Evolutionary conservation across 2,797 vertebrate genomes (phyloP), one percentile per base, ranked within the genome.

Genomic region (Pangasius krempfi): DNA sequence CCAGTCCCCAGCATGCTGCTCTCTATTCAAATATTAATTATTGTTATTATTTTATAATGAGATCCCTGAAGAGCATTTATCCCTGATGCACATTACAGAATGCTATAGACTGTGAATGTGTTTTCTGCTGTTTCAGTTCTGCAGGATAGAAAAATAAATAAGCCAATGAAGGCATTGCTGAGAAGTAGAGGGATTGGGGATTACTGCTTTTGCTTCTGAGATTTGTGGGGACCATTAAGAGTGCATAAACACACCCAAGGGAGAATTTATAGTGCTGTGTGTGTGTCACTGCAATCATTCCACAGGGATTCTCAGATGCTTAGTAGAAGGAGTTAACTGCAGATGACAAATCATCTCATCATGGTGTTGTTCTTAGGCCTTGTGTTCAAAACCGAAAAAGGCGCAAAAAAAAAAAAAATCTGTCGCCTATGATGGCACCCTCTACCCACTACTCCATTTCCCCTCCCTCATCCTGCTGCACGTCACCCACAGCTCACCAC

Each of bases 1-100:
- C 93, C 94, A 93, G 93, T 83, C 95, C 95, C 94, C 90, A 90
- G 94, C 62, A 95, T 91, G 90, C 92, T 89, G 92, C 91, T 91
- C 92, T 90, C 40, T 94, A 91, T 94, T 96, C 92, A 96, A 97
- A 96, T 96, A 97, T 97, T 96, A 95, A 97, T 97, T 95, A 93
- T 96, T 95, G 95, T 96, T 96, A 96, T 95, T 90, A 94, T 95
- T 95, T 96, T 94, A 95, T 96, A 96, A 96, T 95, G 95, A 96
- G 95, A 94, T 94, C 95, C 95, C 95, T 91, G 93, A 96, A 95
- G 95, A 95, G 94, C 95, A 58, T 96, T 96, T 96, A 96, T 93
- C 95, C 93, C 92, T 78, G 27, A 94, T 94, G 94, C 94, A 95
- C 91, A 93, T 93, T 93, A 92, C 92, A 93, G 90, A 91, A 90